These are phyloP conservation scores for Poeciliopsis infans DNA, from an alignment of 2,797 vertebrate genomes.

Conservation along the genomic window DNA sequence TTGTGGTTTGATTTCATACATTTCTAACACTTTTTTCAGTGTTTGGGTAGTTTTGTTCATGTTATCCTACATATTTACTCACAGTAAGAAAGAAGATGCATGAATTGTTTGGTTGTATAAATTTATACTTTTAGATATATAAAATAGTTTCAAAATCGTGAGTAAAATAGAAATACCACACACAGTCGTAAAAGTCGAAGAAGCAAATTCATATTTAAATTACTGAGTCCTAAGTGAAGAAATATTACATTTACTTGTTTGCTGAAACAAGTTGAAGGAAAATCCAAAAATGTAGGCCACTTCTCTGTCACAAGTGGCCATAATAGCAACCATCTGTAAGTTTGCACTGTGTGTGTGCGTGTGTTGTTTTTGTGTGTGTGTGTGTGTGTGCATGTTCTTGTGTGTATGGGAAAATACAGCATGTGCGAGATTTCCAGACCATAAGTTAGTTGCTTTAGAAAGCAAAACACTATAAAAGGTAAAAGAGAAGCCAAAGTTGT, in stretches of 20 bases:
- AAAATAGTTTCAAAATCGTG: neutral
- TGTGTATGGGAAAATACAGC: slow-evolving; percentile 33
- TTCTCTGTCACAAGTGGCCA: slow-evolving; percentile 60
- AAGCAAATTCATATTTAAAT: slow-evolving; percentile 4
- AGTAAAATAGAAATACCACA: slow-evolving; percentile 7
- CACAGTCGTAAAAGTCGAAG: neutral
- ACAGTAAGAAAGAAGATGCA: neutral
- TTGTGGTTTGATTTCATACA: neutral
- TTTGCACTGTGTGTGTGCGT: slow-evolving; percentile 22
- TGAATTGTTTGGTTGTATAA: neutral
- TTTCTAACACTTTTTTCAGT: neutral
- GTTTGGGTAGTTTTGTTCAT: neutral
- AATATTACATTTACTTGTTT: slow-evolving; percentile 35
- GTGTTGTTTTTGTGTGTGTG: neutral
- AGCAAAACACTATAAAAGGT: slow-evolving; percentile 71
- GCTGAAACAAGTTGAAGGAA: slow-evolving; percentile 61
- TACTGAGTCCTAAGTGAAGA: slow-evolving; percentile 2
- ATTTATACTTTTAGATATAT: slow-evolving; percentile 2
- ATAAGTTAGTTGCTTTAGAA: slow-evolving; percentile 41
- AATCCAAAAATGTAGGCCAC: slow-evolving; percentile 65
- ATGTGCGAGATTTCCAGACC: slow-evolving; percentile 54
- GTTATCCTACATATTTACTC: neutral
- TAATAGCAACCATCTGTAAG: slow-evolving; percentile 83
- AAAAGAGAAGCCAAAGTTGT: slow-evolving; percentile 42
- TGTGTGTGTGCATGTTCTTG: slow-evolving; percentile 11